These are phyloP conservation scores for Cylindroiulus punctatus DNA, from an alignment of 2,888 invertebrate genomes.

Conservation along the genomic window DNA sequence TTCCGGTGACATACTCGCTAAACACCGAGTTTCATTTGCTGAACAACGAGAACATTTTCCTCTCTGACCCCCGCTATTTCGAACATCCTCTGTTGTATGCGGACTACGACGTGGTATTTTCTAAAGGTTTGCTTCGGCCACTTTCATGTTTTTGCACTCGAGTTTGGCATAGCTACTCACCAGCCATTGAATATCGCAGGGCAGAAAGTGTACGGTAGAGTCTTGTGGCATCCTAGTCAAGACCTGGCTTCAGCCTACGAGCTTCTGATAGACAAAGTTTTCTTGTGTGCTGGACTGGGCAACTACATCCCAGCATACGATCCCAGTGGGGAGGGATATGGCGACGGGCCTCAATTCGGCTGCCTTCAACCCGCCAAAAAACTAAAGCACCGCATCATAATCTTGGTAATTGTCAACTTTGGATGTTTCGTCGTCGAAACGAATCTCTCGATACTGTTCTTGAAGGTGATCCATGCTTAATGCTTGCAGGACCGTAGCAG, in stretches of 20 bases:
- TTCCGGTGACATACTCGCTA: conserved; percentile 66
- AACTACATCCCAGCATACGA: conserved; percentile 67
- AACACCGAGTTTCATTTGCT: conserved; percentile 66
- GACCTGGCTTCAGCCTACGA: conserved; percentile 65
- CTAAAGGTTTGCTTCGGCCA: conserved; percentile 60
- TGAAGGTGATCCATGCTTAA: background rate
- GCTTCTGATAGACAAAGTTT: conserved; percentile 65
- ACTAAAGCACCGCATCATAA: conserved; percentile 65
- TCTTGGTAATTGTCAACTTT: conserved; percentile 64
- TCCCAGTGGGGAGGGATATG: conserved; percentile 65
- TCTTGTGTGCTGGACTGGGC: conserved; percentile 66
- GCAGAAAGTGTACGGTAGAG: conserved; percentile 65
- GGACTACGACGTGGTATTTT: conserved; percentile 64
- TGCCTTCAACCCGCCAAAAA: conserved; percentile 65
- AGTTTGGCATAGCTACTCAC: background rate
- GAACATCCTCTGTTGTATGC: conserved; percentile 60
- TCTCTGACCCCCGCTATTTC: conserved; percentile 61
- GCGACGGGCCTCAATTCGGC: conserved; percentile 66
- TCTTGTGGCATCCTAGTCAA: conserved; percentile 66
- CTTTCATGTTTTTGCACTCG: conserved; percentile 26
- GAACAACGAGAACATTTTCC: conserved; percentile 64
- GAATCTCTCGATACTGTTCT: background rate
- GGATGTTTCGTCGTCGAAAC: background rate
- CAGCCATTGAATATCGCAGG: conserved; percentile 57
- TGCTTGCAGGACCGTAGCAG: conserved; percentile 64